phyloP scores from a whole-genome alignment of 2,888 invertebrate species.

The Ecdyonurus torrentis region DNA sequence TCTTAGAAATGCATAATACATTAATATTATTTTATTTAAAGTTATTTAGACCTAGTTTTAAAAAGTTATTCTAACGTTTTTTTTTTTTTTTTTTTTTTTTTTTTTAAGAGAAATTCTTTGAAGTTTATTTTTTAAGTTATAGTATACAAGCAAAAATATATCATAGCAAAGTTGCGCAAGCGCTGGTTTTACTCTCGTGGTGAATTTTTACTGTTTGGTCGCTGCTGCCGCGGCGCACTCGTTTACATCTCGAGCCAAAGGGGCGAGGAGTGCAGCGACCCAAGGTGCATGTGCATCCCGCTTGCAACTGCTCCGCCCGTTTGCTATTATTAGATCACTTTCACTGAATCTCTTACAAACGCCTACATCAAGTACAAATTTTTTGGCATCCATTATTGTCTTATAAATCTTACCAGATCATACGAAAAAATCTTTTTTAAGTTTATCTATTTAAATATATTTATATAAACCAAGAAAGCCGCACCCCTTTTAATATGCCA shows the following conservation, averaged over 20 bases:
- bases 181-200: too few species aligned
- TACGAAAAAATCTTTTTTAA: too few species aligned
- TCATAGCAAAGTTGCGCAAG: background rate
- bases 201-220: background rate
- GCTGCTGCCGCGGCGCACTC: background rate
- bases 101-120: background rate
- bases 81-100: background rate
- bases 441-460: too few species aligned
- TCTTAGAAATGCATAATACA: too few species aligned
- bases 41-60: too few species aligned
- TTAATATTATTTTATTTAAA: too few species aligned
- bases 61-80: too few species aligned
- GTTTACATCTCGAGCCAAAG: background rate
- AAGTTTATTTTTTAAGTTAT: background rate
- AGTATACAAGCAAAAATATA: background rate
- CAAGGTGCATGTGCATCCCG: background rate
- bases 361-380: too few species aligned
- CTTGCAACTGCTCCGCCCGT: background rate
- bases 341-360: background rate
- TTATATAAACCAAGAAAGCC: too few species aligned
- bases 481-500: too few species aligned
- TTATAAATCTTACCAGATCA: too few species aligned
- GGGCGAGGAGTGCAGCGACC: background rate
- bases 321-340: background rate
- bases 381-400: too few species aligned